phyloP scores from a whole-genome alignment of 2,113 vertebrate species.

The Menura novaehollandiae region DNA sequence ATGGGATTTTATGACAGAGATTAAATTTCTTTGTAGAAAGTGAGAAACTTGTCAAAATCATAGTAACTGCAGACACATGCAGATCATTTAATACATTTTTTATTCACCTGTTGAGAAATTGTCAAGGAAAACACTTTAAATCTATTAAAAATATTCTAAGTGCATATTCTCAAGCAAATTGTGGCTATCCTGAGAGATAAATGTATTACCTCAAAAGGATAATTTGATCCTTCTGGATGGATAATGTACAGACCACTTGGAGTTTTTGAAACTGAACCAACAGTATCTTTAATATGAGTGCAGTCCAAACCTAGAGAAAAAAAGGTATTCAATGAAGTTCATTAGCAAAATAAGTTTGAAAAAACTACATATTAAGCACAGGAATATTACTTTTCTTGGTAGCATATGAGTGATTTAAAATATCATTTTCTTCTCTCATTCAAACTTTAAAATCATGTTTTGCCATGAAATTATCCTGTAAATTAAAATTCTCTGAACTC shows the following conservation, averaged over 20 bases:
- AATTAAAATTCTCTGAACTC: background rate
- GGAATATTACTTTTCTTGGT: background rate
- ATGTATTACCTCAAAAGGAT: conserved; percentile 85
- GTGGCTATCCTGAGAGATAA: background rate
- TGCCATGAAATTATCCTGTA: background rate
- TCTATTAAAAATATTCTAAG: background rate
- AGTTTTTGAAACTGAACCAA: conserved; percentile 85
- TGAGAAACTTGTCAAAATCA: background rate
- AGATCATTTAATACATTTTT: background rate
- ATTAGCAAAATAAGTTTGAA: background rate
- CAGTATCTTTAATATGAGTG: conserved; percentile 86
- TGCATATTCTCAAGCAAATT: background rate
- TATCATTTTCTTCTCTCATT: background rate
- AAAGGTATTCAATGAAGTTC: background rate
- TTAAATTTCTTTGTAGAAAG: background rate
- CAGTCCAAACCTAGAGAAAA: conserved; percentile 82
- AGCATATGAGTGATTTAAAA: background rate
- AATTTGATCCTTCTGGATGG: conserved; percentile 85
- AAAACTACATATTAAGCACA: background rate
- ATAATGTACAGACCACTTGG: conserved; percentile 93
- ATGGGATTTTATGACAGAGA: background rate
- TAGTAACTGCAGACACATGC: background rate
- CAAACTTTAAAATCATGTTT: background rate
- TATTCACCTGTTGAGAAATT: background rate
- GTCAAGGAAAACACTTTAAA: background rate